Percentiles rank a stretch among this genome's conserved stretches.
These are phyloP conservation scores for Noctua janthe DNA, from an alignment of 2,888 invertebrate genomes.

Conservation along the genomic window DNA sequence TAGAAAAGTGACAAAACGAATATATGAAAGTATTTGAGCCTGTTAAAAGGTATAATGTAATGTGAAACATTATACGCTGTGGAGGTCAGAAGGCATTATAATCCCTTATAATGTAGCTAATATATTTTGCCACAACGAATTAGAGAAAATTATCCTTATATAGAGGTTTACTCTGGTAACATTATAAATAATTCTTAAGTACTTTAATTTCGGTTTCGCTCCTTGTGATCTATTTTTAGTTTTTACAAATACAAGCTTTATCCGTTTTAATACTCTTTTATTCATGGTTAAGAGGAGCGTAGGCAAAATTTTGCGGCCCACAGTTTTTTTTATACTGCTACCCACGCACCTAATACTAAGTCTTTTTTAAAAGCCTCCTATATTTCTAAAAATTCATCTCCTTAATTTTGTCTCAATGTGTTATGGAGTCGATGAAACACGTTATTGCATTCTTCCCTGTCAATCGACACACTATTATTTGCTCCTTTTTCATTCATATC, in stretches of 20 bases:
- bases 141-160: slow-evolving; percentile 9
- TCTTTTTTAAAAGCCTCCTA: background rate
- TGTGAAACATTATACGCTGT: slow-evolving; percentile 17
- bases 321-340: background rate
- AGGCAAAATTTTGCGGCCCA: background rate
- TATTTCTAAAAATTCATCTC: background rate
- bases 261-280: background rate
- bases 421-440: background rate
- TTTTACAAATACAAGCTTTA: background rate
- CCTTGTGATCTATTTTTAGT: background rate
- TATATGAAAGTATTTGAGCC: slow-evolving; percentile 34
- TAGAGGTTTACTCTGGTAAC: background rate
- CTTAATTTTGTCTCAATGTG: background rate
- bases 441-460: background rate
- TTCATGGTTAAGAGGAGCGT: background rate
- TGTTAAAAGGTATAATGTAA: slow-evolving; percentile 14
- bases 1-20: slow-evolving; percentile 32
- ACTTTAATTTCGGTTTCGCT: background rate
- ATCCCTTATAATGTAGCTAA: background rate
- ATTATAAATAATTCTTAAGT: slow-evolving; percentile 5
- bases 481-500: no score
- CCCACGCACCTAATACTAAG: background rate
- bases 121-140: background rate
- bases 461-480: background rate
- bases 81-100: background rate